These are phyloP conservation scores for Saguinus midas DNA, from an alignment of 2,113 vertebrate genomes.

Conservation along the genomic window DNA sequence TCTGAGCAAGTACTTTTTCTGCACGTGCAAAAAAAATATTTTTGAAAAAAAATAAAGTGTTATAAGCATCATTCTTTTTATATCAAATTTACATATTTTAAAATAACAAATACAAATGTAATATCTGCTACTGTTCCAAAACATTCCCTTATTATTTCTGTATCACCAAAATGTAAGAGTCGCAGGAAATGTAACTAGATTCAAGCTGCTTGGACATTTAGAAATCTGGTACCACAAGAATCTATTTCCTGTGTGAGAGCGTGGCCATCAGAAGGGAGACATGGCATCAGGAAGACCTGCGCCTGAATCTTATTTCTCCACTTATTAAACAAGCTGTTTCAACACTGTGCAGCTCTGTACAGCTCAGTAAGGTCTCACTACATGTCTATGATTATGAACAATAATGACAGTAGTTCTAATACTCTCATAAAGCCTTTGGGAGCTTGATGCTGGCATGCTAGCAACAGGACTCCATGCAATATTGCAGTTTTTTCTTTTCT, in stretches of 20 bases:
- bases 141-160: neutral
- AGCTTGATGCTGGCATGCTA: neutral
- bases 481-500: no score
- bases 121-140: neutral
- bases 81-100: slow-evolving; percentile 26
- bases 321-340: neutral
- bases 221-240: neutral
- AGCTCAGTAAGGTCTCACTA: neutral
- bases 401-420: neutral
- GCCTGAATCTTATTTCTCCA: neutral
- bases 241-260: neutral
- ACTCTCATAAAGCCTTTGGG: neutral
- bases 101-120: neutral
- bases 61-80: neutral
- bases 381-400: neutral
- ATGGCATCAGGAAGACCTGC: neutral
- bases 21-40: neutral
- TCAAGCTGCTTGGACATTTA: neutral
- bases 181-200: neutral
- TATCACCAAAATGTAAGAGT: neutral
- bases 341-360: neutral
- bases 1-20: neutral
- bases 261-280: neutral
- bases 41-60: neutral
- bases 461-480: neutral